phyloP scores from a whole-genome alignment of 2,888 invertebrate species.

The Phasia obesa region DNA sequence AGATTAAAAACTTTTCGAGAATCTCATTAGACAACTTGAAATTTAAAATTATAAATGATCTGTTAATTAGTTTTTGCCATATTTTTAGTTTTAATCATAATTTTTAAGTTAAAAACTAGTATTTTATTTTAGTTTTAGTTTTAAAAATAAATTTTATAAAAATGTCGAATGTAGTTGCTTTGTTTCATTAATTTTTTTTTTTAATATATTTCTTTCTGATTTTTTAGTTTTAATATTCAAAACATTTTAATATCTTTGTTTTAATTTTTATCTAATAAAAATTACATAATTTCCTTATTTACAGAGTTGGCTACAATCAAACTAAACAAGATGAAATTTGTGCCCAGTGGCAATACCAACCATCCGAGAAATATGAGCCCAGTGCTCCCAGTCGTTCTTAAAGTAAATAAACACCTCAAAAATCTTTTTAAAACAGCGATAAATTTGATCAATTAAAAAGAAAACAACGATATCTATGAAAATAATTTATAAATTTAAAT shows the following conservation, averaged over 20 bases:
- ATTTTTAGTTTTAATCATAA: conserved; percentile 30
- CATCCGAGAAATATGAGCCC: conserved; percentile 86
- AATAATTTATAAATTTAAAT: neutral
- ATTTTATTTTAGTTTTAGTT: conserved; percentile 31
- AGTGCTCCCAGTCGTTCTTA: conserved; percentile 79
- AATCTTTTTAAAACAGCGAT: conserved; percentile 11
- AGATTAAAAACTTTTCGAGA: neutral
- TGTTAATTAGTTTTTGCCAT: conserved; percentile 41
- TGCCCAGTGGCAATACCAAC: conserved; percentile 85
- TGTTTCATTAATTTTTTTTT: conserved; percentile 7
- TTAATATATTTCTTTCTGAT: conserved; percentile 3
- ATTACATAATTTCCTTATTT: neutral
- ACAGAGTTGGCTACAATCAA: conserved; percentile 85
- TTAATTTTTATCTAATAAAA: neutral
- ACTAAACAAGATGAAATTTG: conserved; percentile 85
- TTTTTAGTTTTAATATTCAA: conserved; percentile 13
- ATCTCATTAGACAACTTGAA: too few species aligned
- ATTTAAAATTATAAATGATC: too few species aligned
- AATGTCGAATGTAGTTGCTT: conserved; percentile 7
- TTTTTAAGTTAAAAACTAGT: conserved; percentile 10
- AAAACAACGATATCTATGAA: neutral
- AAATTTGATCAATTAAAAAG: conserved; percentile 17
- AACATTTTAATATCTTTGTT: neutral
- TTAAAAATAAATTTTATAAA: conserved; percentile 14
- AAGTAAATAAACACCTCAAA: conserved; percentile 4